Percentiles rank a stretch among this genome's conserved stretches.
These are phyloP conservation scores for Pipistrellus pipistrellus DNA, from an alignment of 2,797 vertebrate genomes.

Conservation along the genomic window DNA sequence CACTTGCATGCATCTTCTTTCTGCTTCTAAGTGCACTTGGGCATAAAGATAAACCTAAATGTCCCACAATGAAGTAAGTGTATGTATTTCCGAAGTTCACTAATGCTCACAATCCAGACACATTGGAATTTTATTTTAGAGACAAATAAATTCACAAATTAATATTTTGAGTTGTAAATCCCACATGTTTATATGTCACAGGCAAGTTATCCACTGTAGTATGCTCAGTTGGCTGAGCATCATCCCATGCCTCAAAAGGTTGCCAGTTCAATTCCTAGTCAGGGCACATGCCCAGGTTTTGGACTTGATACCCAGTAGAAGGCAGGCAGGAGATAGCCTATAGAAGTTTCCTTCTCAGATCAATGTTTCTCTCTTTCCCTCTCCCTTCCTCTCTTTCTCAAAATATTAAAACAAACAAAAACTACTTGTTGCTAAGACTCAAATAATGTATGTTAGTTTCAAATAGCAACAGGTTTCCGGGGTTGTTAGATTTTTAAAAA, in stretches of 20 bases:
- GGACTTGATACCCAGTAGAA: neutral
- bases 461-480: constrained; percentile 32
- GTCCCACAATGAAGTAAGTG: neutral
- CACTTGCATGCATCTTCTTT: neutral
- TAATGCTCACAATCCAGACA: neutral
- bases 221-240: neutral
- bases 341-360: neutral
- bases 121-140: constrained; percentile 3
- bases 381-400: neutral
- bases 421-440: neutral
- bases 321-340: neutral
- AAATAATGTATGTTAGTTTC: constrained; percentile 31
- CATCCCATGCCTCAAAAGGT: neutral
- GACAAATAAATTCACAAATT: constrained; percentile 11
- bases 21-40: neutral
- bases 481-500: neutral
- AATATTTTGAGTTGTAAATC: neutral
- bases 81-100: neutral
- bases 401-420: neutral
- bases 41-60: neutral
- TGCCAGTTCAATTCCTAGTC: neutral
- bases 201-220: neutral
- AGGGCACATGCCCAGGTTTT: neutral
- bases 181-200: neutral
- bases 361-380: neutral